Conservation (phyloP, 2,797 vertebrate genomes). For the Rhynchotus rufescens region DNA sequence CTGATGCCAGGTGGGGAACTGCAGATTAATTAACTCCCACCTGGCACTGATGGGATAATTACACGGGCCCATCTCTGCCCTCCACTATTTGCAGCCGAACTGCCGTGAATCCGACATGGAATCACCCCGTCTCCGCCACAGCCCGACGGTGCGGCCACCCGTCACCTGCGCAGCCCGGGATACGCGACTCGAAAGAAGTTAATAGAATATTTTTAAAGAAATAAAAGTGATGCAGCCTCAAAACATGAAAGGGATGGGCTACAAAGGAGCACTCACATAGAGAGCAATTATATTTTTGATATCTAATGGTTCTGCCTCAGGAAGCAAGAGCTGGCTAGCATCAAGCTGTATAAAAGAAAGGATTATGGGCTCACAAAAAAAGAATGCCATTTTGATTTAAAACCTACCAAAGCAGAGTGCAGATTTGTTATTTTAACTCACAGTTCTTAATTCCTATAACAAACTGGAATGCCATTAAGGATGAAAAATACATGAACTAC, state of each 20-base stretch:
- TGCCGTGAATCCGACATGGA: not conserved
- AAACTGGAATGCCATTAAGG: conserved; percentile 53
- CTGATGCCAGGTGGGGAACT: conserved; percentile 58
- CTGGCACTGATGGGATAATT: conserved; percentile 55
- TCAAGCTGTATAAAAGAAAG: conserved; percentile 69
- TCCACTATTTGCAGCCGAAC: conserved; percentile 42
- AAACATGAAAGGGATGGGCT: conserved; percentile 66
- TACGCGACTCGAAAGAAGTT: conserved; percentile 24
- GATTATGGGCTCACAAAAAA: conserved; percentile 46
- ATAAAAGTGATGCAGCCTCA: conserved; percentile 53
- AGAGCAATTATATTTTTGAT: conserved; percentile 69
- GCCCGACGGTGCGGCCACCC: conserved; percentile 23
- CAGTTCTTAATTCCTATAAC: conserved; percentile 61
- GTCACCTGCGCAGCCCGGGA: conserved; percentile 8
- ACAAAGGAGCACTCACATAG: conserved; percentile 53
- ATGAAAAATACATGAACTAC: not conserved
- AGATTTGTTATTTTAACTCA: conserved; percentile 70
- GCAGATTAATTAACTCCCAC: conserved; percentile 73
- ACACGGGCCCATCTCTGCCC: conserved; percentile 36
- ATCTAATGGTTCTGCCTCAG: conserved; percentile 70
- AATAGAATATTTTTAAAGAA: conserved; percentile 64
- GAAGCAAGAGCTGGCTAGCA: conserved; percentile 66
- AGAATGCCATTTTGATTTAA: conserved; percentile 69
- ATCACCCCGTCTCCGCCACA: not conserved
- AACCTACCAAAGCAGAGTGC: conserved; percentile 58